Base-by-base conservation (phyloP, 2,113 vertebrate genomes). In the Callospermophilus lateralis region DNA sequence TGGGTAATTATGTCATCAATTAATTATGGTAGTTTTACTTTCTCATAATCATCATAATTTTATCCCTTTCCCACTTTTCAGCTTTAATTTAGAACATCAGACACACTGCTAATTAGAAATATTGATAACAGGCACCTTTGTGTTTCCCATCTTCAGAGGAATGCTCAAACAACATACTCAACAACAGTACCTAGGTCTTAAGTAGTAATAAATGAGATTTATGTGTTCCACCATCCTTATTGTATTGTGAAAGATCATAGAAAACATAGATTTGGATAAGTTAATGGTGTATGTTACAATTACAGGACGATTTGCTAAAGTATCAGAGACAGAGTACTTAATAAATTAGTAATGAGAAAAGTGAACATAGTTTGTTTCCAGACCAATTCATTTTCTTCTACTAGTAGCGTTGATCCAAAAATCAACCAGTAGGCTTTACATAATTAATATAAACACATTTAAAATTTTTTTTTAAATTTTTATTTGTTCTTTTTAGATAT, bases 331-430 rank as follows among this genome's bases (percentile, higher is more conserved):
- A 51, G 39, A 89, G 42, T 91, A 8, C 12, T 84, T 84, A 84
- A 39, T 6, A 94, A 93, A 55, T 94, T 76, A 89, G 12, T 61
- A 96, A 89, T 58, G 16, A 94, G 48, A 94, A 97, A 58, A 42
- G 7, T 58, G 39, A 58, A 88, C 37, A 48, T 0, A 61, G 78
- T 3, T 7, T 89, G 48, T 83, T 86, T 58, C 85, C 26, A 84
- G 45, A 88, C 17, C 4, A 24, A 86, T 53, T 95, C n/a, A 58
- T 37, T 96, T 93, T 91, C 74, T 72, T 77, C 39, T 94, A 73
- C 22, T 15, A 76, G 8, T 73, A 78, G 55, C 73, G 24, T 22
- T 42, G 55, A 91, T 15, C 10, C 91, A 93, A 96, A 45, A 79
- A 39, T 15, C 19, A 6, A 84, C 65, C 55, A 32, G 39, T 19